phyloP scores from a whole-genome alignment of 2,888 invertebrate species.

The Drosophila nigricruria region DNA sequence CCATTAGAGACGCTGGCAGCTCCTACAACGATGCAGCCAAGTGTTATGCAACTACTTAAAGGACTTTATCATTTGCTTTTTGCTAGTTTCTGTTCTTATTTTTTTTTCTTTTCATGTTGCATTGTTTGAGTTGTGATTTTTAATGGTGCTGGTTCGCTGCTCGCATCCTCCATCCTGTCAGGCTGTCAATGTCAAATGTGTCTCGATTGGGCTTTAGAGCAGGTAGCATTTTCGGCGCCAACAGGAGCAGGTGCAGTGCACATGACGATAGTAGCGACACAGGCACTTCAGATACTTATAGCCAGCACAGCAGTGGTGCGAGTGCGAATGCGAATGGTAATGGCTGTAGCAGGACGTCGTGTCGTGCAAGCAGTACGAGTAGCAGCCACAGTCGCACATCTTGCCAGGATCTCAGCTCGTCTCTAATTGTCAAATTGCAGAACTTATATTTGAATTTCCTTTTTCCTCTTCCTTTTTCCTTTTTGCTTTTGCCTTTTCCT shows the following conservation, averaged over 20 bases:
- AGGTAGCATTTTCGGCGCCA: slow-evolving; percentile 76
- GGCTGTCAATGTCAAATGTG: slow-evolving; percentile 14
- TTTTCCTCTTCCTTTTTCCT: neutral
- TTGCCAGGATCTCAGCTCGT: slow-evolving; percentile 33
- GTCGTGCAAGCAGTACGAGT: slow-evolving; percentile 73
- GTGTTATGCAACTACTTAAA: slow-evolving; percentile 79
- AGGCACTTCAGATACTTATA: slow-evolving; percentile 78
- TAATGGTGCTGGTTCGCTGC: slow-evolving; percentile 42
- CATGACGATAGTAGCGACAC: slow-evolving; percentile 73
- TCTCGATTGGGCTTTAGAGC: slow-evolving; percentile 51
- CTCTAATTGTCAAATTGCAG: slow-evolving; percentile 8
- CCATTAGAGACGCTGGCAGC: slow-evolving; percentile 28
- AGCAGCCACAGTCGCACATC: slow-evolving; percentile 77
- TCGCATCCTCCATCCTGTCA: slow-evolving; percentile 1
- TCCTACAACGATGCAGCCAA: slow-evolving; percentile 68
- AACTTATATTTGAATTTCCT: neutral
- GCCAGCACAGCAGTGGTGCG: slow-evolving; percentile 76
- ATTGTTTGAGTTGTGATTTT: slow-evolving; percentile 72
- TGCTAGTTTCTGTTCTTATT: slow-evolving; percentile 39
- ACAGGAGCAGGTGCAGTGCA: slow-evolving; percentile 76
- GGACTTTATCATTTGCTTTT: slow-evolving; percentile 73
- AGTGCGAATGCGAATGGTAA: slow-evolving; percentile 65
- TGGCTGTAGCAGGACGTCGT: slow-evolving; percentile 68
- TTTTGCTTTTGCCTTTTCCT: slow-evolving; percentile 7
- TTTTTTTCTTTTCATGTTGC: slow-evolving; percentile 40